These are phyloP conservation scores for Lutraria lutraria DNA, from an alignment of 2,888 invertebrate genomes.

Conservation along the genomic window DNA sequence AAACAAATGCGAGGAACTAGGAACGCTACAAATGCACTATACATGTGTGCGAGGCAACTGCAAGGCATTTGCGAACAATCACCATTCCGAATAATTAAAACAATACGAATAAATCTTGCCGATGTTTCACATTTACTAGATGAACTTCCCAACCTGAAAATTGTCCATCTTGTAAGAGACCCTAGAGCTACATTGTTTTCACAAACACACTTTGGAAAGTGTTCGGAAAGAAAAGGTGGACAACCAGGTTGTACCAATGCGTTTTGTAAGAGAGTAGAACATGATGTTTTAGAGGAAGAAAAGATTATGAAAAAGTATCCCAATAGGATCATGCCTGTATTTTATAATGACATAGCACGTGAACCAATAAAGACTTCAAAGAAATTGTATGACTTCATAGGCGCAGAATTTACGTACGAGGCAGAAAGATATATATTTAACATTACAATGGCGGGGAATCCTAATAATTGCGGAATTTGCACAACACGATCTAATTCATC, in stretches of 20 bases:
- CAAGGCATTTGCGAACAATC: constrained; percentile 52
- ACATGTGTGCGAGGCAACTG: constrained; percentile 44
- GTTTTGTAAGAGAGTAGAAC: constrained; percentile 58
- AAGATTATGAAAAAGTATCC: constrained; percentile 52
- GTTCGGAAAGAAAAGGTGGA: constrained; percentile 29
- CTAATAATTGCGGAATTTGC: constrained; percentile 54
- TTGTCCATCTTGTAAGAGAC: constrained; percentile 68
- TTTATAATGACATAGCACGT: constrained; percentile 65
- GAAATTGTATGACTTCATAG: constrained; percentile 63
- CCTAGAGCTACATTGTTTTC: constrained; percentile 65
- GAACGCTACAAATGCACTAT: background rate
- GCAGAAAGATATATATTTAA: constrained; percentile 57
- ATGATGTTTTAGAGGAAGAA: constrained; percentile 58
- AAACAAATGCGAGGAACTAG: background rate
- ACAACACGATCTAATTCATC: constrained; percentile 66
- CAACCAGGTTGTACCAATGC: constrained; percentile 21
- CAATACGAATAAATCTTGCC: constrained; percentile 54
- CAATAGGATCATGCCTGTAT: constrained; percentile 50
- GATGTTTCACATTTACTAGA: constrained; percentile 53
- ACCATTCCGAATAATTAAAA: constrained; percentile 65
- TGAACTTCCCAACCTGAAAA: constrained; percentile 59
- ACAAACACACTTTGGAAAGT: constrained; percentile 49
- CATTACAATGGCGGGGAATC: constrained; percentile 64
- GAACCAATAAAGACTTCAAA: constrained; percentile 59
- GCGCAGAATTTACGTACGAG: constrained; percentile 54